These are phyloP conservation scores for Chrysaora quinquecirrha DNA, from an alignment of 30 jellyfish, hydroid and myxozoan genomes.

Conservation along the genomic window DNA sequence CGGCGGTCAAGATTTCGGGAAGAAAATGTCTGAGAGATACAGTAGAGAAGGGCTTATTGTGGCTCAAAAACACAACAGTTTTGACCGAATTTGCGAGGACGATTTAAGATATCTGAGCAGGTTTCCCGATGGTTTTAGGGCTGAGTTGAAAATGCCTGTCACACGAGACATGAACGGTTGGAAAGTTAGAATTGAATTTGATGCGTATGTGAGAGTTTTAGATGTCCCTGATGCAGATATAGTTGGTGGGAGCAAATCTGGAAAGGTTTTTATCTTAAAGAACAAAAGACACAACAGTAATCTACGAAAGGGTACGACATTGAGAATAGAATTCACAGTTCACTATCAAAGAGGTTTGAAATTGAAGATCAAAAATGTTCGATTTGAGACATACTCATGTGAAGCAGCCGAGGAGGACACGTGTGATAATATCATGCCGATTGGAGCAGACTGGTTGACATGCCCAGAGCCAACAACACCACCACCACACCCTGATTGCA, in stretches of 20 bases:
- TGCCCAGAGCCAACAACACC: neutral
- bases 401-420: neutral
- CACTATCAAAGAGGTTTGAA: constrained; percentile 6
- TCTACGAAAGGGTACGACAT: neutral
- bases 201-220: neutral
- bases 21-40: constrained; percentile 39
- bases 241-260: constrained; percentile 6
- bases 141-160: neutral
- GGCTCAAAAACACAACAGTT: neutral
- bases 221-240: constrained; percentile 28
- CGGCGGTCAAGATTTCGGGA: constrained; percentile 3
- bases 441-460: constrained; percentile 57
- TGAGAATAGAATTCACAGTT: constrained; percentile 8
- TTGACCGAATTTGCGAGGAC: constrained; percentile 4
- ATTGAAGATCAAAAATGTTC: neutral
- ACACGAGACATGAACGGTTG: neutral
- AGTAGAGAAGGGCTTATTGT: neutral
- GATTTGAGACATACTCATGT: neutral
- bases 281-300: constrained; percentile 2
- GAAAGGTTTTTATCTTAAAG: neutral
- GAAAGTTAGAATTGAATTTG: constrained; percentile 11
- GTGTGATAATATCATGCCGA: neutral
- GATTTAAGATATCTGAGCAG: neutral
- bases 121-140: constrained; percentile 37
- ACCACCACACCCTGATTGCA: constrained; percentile 52